Conservation (phyloP, 1,140 invertebrate genomes). For the Caenorhabditis briggsae region DNA sequence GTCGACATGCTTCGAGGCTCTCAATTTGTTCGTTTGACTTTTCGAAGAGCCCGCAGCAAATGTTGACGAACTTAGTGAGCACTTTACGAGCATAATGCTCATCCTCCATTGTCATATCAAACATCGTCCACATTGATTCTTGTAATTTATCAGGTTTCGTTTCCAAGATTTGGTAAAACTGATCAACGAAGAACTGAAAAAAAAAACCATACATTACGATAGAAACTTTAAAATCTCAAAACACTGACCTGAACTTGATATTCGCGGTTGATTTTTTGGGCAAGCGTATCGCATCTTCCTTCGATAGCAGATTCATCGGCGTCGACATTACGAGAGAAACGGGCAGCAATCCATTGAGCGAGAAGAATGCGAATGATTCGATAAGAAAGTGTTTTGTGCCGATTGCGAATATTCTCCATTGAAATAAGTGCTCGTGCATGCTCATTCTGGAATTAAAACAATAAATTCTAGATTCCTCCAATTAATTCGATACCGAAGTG, state of each 20-base stretch:
- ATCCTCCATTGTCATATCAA: constrained; percentile 37
- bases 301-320: constrained; percentile 19
- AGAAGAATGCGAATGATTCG: constrained; percentile 4
- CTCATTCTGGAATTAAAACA: background rate
- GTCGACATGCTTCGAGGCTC: background rate
- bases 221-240: background rate
- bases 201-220: background rate
- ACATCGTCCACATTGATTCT: constrained; percentile 39
- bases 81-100: constrained; percentile 39
- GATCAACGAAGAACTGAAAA: constrained; percentile 19
- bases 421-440: constrained; percentile 1
- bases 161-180: constrained; percentile 40
- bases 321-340: constrained; percentile 23
- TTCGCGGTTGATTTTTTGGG: background rate
- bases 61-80: constrained; percentile 3
- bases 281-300: constrained; percentile 23
- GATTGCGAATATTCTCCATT: constrained; percentile 52
- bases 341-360: constrained; percentile 21
- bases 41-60: constrained; percentile 18
- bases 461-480: background rate
- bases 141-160: constrained; percentile 28
- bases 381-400: constrained; percentile 25
- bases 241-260: background rate
- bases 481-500: background rate
- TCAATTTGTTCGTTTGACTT: constrained; percentile 16